Evolutionary conservation across 1,140 invertebrate species (phyloP), one percentile per base, ranked within the genome.

Genomic region (Zaprionus capensis): DNA sequence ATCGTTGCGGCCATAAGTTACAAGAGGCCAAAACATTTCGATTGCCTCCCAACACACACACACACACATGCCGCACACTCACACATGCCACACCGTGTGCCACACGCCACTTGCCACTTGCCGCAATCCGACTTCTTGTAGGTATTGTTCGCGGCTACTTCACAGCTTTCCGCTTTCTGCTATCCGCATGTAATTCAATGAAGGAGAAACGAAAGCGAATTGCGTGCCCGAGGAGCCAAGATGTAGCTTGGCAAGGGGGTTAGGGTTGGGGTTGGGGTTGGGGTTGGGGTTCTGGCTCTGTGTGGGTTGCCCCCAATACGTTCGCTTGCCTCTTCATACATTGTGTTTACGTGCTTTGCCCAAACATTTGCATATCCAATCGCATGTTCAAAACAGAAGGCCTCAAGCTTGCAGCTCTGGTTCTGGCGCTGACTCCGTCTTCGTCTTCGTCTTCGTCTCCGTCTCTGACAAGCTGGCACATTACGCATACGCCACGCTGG

Each of bases 321-420:
- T n/a, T 46, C n/a, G 44, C 17, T 20, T 58, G 56, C 55, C 20
- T 31, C 20, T 26, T 24, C 6, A 38, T 36, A 55, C 51, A 74
- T 38, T 74, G 46, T 63, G 68, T 44, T 63, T 58, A 74, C 56
- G 58, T 69, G 58, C 65, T 49, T 67, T 56, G 57, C n/a, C 62
- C 56, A 66, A 67, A 67, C 58, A 77, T 73, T 77, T 77, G 64
- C 71, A 77, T 77, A 77, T 67, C 62, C 63, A 77, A 76, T 76
- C 49, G 74, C 57, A 70, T 63, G 59, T 44, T 69, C 20, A 34
- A 59, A 69, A 28, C 66, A 69, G 66, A 36, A 44, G 44, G 55
- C 65, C 65, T 46, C 20, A 0, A 14, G 56, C 56, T 46, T 9
- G 15, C 38, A 41, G 38, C 5, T 5, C 14, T 7, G 38, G 15